A percentile compares a stretch with the other conserved stretches of the same genome.
Evolutionary conservation across 1,140 invertebrate genomes (phyloP).

Genomic region (Rhyacophila brunnea): DNA sequence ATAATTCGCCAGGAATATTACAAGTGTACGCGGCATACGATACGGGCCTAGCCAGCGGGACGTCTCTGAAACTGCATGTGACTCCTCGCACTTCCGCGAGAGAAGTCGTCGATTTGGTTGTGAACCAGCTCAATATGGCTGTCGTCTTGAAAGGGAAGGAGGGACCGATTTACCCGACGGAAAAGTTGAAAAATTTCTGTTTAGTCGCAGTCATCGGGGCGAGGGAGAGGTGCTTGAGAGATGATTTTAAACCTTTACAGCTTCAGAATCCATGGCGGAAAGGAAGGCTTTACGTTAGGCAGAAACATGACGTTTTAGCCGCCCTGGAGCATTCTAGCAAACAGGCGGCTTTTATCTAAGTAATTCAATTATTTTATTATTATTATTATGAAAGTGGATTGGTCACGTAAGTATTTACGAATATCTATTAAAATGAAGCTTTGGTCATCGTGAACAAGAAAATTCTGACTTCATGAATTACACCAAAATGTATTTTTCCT

Average conservation of each 20-base stretch:
- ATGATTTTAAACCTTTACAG: conserved; percentile 89
- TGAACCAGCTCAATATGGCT: conserved; percentile 92
- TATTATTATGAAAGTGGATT: neutral
- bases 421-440: neutral
- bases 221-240: conserved; percentile 84
- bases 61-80: conserved; percentile 89
- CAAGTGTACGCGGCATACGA: conserved; percentile 95
- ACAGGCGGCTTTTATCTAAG: conserved; percentile 62
- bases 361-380: neutral
- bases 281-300: conserved; percentile 85
- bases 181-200: conserved; percentile 83
- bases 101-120: conserved; percentile 91
- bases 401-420: neutral
- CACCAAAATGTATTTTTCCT: too few species aligned
- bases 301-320: conserved; percentile 83
- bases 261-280: conserved; percentile 95
- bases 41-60: conserved; percentile 86
- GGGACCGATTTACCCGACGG: conserved; percentile 80
- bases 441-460: neutral
- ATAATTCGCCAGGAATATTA: conserved; percentile 57
- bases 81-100: conserved; percentile 85
- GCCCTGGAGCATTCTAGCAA: conserved; percentile 82
- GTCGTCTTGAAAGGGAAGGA: conserved; percentile 81
- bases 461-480: too few species aligned
- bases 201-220: conserved; percentile 92